phyloP scores from a whole-genome alignment of 2,888 invertebrate species.

The Paralinhomoeus sp. region DNA sequence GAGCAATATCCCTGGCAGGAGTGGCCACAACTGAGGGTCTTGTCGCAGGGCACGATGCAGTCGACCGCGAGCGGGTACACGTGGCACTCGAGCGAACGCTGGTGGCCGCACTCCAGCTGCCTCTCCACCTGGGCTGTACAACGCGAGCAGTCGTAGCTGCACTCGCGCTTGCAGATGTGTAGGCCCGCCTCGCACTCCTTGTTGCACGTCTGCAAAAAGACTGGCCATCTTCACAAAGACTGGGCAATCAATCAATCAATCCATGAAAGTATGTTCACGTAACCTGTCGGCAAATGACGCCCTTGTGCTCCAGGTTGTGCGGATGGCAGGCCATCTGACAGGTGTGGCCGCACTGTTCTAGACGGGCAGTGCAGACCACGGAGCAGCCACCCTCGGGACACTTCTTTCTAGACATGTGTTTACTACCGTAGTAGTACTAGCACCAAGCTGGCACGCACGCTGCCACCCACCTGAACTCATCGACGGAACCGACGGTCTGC shows the following conservation, averaged over 20 bases:
- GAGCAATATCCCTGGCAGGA: slow-evolving; percentile 34
- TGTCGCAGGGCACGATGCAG: slow-evolving; percentile 15
- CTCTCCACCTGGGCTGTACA: slow-evolving; percentile 10
- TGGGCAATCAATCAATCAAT: no score
- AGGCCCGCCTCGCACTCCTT: slow-evolving; percentile 30
- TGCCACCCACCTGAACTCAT: slow-evolving; percentile 10
- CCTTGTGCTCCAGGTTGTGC: slow-evolving; percentile 34
- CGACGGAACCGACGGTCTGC: background rate
- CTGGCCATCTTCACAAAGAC: no score
- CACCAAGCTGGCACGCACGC: no score
- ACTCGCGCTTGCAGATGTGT: slow-evolving; percentile 34
- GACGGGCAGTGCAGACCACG: slow-evolving; percentile 31
- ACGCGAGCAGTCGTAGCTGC: slow-evolving; percentile 27
- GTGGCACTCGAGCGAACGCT: slow-evolving; percentile 5
- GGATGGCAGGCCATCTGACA: slow-evolving; percentile 41
- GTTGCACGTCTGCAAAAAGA: slow-evolving; percentile 30
- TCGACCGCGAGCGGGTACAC: slow-evolving; percentile 7
- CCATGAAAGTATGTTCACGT: no score
- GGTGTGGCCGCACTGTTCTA: slow-evolving; percentile 40
- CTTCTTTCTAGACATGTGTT: no score
- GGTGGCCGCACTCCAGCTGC: slow-evolving; percentile 8
- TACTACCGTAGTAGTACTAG: no score
- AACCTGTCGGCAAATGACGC: slow-evolving; percentile 30
- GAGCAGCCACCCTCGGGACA: slow-evolving; percentile 35
- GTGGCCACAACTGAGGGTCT: slow-evolving; percentile 33